These are phyloP conservation scores for Protobothrops mucrosquamatus DNA, from an alignment of 2,113 vertebrate genomes.

Conservation along the genomic window DNA sequence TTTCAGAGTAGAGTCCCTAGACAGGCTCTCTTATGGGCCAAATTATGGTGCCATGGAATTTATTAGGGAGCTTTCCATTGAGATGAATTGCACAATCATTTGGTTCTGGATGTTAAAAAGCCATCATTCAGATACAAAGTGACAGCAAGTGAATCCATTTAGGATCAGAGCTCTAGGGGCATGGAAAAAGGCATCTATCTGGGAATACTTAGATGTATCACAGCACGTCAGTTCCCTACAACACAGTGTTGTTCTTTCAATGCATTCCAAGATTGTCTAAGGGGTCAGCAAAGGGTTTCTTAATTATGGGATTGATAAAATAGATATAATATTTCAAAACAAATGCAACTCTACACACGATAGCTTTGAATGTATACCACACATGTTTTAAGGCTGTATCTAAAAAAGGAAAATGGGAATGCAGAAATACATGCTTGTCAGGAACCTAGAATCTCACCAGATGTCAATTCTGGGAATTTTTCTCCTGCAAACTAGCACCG, in stretches of 20 bases:
- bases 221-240: slow-evolving; percentile 13
- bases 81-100: slow-evolving; percentile 42
- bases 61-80: slow-evolving; percentile 41
- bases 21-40: slow-evolving; percentile 28
- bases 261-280: neutral
- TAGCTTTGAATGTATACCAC: neutral
- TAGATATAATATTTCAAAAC: neutral
- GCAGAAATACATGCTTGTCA: neutral
- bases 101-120: slow-evolving; percentile 39
- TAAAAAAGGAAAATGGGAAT: neutral
- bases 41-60: slow-evolving; percentile 28
- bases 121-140: slow-evolving; percentile 38
- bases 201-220: slow-evolving; percentile 19
- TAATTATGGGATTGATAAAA: neutral
- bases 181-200: slow-evolving; percentile 35
- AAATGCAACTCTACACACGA: neutral
- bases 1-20: slow-evolving; percentile 54
- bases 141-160: neutral
- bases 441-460: neutral
- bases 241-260: slow-evolving; percentile 1
- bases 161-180: slow-evolving; percentile 20
- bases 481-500: neutral
- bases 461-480: neutral
- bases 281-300: neutral
- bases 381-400: neutral